Evolutionary conservation across 2,888 invertebrate species (phyloP).

Genomic region (Piscicola geometra): DNA sequence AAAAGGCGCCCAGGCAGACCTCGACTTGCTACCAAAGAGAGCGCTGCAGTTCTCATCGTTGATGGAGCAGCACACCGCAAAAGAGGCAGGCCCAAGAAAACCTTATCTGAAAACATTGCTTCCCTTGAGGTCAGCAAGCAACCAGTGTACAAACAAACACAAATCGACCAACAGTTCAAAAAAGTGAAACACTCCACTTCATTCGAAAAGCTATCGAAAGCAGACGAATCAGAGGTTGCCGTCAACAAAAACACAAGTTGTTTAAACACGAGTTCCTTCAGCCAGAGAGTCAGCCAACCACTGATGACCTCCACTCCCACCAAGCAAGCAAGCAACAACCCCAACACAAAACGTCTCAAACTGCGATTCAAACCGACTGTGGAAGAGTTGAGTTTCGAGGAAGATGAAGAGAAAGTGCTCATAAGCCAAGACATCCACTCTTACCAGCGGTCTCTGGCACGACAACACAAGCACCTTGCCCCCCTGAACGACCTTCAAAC

Average conservation of each 20-base stretch:
- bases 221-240: neutral
- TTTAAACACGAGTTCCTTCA: slow-evolving; percentile 11
- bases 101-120: no score
- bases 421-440: neutral
- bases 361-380: slow-evolving; percentile 33
- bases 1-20: no score
- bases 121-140: neutral
- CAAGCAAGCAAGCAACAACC: neutral
- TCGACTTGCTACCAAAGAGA: no score
- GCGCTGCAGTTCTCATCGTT: neutral
- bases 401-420: slow-evolving; percentile 33
- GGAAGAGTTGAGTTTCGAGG: slow-evolving; percentile 32
- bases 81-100: neutral
- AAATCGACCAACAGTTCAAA: neutral
- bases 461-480: neutral
- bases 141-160: neutral
- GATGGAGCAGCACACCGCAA: neutral
- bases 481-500: neutral
- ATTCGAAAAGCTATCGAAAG: neutral
- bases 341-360: slow-evolving; percentile 26
- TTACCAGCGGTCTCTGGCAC: neutral
- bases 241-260: neutral
- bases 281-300: neutral
- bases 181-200: no score
- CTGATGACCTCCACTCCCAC: slow-evolving; percentile 32